Evolutionary conservation across 1,140 invertebrate genomes (phyloP).

Genomic region (Colletes latitarsis): DNA sequence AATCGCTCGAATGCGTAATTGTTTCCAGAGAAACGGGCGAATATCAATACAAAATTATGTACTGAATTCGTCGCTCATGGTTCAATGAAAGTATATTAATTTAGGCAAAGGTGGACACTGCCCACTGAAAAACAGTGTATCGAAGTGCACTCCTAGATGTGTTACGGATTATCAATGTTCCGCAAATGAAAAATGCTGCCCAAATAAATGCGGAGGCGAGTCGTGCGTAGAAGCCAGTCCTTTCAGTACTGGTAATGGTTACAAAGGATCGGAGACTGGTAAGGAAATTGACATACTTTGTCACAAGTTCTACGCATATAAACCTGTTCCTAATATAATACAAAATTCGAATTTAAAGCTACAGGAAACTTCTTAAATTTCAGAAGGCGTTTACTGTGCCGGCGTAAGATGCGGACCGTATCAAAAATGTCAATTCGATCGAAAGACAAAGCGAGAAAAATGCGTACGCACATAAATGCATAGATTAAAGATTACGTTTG

Average conservation of each 20-base stretch:
- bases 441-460: constrained; percentile 84
- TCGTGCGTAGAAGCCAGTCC: constrained; percentile 83
- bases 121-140: constrained; percentile 84
- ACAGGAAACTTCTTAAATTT: constrained; percentile 68
- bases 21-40: neutral
- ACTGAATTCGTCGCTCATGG: neutral
- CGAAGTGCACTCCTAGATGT: constrained; percentile 85
- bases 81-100: neutral
- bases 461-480: constrained; percentile 81
- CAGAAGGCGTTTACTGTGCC: constrained; percentile 84
- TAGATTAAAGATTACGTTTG: neutral
- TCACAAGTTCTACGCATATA: too few species aligned
- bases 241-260: constrained; percentile 73
- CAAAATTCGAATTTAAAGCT: neutral
- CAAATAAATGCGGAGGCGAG: constrained; percentile 85
- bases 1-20: neutral
- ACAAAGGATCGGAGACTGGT: constrained; percentile 67
- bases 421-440: constrained; percentile 86
- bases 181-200: constrained; percentile 85
- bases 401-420: constrained; percentile 85
- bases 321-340: neutral
- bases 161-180: constrained; percentile 84
- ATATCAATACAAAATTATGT: too few species aligned
- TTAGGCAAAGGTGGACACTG: constrained; percentile 80
- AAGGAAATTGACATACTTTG: constrained; percentile 35